Conservation (phyloP, 2,797 vertebrate species). For the Pitangus sulphuratus region DNA sequence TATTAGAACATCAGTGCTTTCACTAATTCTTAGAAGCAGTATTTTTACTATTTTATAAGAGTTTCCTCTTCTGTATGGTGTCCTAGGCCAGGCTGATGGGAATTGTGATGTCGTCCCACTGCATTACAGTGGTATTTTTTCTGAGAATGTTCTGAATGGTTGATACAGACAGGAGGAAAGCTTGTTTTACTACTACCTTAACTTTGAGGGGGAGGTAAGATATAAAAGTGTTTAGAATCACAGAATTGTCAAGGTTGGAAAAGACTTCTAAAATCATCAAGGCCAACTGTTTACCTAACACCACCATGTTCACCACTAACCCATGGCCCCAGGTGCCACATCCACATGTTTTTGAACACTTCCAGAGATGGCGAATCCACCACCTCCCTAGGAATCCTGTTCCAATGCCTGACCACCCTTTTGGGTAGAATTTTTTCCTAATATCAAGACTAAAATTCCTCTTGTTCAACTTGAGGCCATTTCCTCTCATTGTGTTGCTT, state of each 20-base stretch:
- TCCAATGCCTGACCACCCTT: not conserved
- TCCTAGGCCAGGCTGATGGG: not conserved
- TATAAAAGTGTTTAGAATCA: not conserved
- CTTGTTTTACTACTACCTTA: not conserved
- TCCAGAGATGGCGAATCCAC: not conserved
- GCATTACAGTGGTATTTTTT: not conserved
- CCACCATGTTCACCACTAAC: not conserved
- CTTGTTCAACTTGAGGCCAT: not conserved
- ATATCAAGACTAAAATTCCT: not conserved
- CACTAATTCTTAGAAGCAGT: not conserved
- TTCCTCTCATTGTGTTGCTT: not conserved
- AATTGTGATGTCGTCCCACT: not conserved
- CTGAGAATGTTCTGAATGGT: not conserved
- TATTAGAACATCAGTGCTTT: not conserved
- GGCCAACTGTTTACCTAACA: not conserved
- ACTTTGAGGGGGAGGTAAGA: not conserved
- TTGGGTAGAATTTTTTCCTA: not conserved
- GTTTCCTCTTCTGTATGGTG: not conserved
- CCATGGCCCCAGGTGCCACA: not conserved
- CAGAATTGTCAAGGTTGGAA: not conserved
- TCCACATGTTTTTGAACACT: not conserved
- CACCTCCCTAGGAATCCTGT: not conserved
- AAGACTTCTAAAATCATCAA: not conserved
- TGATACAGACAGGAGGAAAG: not conserved
- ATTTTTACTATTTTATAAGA: not conserved